phyloP scores from a whole-genome alignment of 2,113 vertebrate species.

The Globicephala melas region DNA sequence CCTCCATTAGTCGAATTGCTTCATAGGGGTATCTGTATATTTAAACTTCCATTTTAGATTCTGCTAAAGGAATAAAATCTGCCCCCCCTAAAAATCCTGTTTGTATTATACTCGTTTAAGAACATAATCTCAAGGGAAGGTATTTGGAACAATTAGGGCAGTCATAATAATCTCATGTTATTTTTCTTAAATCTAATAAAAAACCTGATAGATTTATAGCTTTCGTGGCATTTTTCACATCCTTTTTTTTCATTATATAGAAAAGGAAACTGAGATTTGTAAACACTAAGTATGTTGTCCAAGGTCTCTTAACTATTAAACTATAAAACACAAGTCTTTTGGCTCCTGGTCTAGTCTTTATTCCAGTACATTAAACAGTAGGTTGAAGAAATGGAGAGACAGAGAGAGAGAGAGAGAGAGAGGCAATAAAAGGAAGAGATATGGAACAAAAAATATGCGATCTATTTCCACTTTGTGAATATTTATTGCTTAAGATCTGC shows the following conservation, averaged over 20 bases:
- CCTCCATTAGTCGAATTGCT: not conserved
- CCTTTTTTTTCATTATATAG: not conserved
- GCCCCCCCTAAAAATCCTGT: not conserved
- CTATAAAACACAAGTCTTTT: not conserved
- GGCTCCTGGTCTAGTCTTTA: not conserved
- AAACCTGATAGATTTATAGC: conserved; percentile 39
- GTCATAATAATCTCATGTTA: conserved; percentile 6
- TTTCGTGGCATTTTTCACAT: conserved; percentile 42
- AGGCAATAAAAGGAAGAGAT: conserved; percentile 6
- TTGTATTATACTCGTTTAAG: conserved; percentile 32
- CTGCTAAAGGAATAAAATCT: not conserved
- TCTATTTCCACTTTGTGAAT: not conserved
- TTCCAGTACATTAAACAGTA: conserved; percentile 43
- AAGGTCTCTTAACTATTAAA: conserved; percentile 51
- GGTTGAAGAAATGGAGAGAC: conserved; percentile 27
- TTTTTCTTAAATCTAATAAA: conserved; percentile 35
- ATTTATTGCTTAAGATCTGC: not conserved
- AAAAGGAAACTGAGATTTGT: conserved; percentile 56
- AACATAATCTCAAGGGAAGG: not conserved
- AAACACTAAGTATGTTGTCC: conserved; percentile 23
- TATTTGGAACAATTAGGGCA: not conserved
- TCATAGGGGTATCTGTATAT: not conserved
- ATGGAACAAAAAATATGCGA: not conserved
- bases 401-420: not conserved
- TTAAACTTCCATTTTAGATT: conserved; percentile 11